Conservation (phyloP, 2,888 invertebrate species). For the Alentia gelatinosa region DNA sequence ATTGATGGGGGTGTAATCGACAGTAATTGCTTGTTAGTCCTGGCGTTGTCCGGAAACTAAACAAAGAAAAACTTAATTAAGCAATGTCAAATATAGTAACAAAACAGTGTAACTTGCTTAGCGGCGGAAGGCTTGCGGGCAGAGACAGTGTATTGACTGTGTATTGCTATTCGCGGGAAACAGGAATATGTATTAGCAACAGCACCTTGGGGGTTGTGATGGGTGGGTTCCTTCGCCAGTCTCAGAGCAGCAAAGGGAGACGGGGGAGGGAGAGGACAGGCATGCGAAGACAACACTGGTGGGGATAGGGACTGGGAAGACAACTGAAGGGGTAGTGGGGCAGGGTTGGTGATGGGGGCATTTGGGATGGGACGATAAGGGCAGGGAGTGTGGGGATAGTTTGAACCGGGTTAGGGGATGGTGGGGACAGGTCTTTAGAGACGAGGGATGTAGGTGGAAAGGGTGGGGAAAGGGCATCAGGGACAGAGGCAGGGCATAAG, state of each 20-base stretch:
- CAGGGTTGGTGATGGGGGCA: neutral
- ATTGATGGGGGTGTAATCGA: conserved; percentile 37
- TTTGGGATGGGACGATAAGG: neutral
- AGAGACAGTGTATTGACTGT: neutral
- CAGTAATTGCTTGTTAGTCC: conserved; percentile 50
- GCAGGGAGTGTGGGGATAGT: too few species aligned
- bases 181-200: conserved; percentile 51
- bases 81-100: conserved; percentile 48
- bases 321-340: neutral
- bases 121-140: neutral
- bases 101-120: conserved; percentile 39
- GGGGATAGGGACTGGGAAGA: neutral
- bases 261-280: neutral
- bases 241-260: neutral
- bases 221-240: neutral
- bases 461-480: too few species aligned
- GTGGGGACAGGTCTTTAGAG: too few species aligned
- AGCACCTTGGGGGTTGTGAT: conserved; percentile 28
- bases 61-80: conserved; percentile 54
- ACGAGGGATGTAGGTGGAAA: too few species aligned
- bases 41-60: conserved; percentile 19
- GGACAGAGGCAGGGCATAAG: too few species aligned
- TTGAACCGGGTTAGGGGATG: too few species aligned
- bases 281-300: too few species aligned
- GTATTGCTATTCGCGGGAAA: neutral